phyloP scores from a whole-genome alignment of 2,888 invertebrate species.

The Drosophila demipolita region DNA sequence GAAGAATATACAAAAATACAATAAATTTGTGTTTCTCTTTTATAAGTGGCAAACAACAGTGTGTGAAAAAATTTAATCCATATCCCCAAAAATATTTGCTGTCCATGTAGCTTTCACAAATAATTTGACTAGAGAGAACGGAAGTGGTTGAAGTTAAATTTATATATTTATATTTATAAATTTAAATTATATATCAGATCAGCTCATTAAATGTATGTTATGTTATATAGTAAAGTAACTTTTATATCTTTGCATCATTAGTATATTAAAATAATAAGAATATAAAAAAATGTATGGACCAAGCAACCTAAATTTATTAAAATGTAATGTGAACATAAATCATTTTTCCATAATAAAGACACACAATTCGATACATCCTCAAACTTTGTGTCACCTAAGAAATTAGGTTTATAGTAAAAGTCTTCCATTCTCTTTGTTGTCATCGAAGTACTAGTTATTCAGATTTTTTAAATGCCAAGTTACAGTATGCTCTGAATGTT shows the following conservation, averaged over 20 bases:
- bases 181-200: conserved; percentile 35
- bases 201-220: conserved; percentile 42
- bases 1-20: conserved; percentile 11
- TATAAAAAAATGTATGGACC: neutral
- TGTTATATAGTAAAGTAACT: conserved; percentile 22
- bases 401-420: too few species aligned
- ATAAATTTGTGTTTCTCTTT: conserved; percentile 51
- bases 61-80: conserved; percentile 18
- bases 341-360: neutral
- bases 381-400: too few species aligned
- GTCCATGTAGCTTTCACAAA: conserved; percentile 51
- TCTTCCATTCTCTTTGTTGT: too few species aligned
- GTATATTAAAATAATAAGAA: conserved; percentile 47
- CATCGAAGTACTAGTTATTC: too few species aligned
- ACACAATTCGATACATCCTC: neutral
- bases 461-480: too few species aligned
- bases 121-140: conserved; percentile 43
- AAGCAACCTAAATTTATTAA: neutral
- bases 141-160: conserved; percentile 25
- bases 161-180: too few species aligned
- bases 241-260: conserved; percentile 42
- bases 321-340: too few species aligned
- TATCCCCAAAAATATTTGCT: conserved; percentile 41
- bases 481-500: too few species aligned
- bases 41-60: conserved; percentile 33